Evolutionary conservation across 2,888 invertebrate genomes (phyloP), one percentile per base, ranked within the genome.

Genomic region (Pseudococcus jackbeardsleyi): DNA sequence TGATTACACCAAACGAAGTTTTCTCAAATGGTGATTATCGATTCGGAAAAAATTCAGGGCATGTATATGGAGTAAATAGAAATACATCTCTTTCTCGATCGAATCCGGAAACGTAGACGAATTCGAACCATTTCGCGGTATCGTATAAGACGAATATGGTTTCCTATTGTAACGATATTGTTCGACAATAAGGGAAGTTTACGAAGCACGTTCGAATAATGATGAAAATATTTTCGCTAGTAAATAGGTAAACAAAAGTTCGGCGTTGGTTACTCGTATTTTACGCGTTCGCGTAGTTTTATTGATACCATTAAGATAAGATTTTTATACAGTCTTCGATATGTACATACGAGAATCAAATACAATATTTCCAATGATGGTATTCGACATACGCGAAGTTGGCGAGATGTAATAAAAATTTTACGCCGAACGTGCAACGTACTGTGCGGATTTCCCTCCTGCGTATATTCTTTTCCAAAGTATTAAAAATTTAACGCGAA

Each of bases 241-340:
- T 68, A 68, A 22, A 26, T 33, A 72, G 72, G 72, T 72, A 72
- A 72, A 72, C 33, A 72, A 17, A 72, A 72, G 64, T 72, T 72
- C 26, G 26, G 26, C 26, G 26, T 5, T 4, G 15, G 33, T 15
- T 33, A 15, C n/a, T 72, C 26, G 26, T 68, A 68, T 68, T 72
- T 72, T 72, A 72, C 72, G 72, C 68, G 64, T 64, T 64, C 64
- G 72, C 33, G 72, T 72, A 26, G 72, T 72, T 72, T 72, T 72
- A 72, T 72, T 4, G 72, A 72, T 72, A 72, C 72, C 72, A 72
- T 72, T 72, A 72, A 72, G 72, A 72, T 72, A 72, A 72, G 72
- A 72, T 72, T 72, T 72, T 72, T 72, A 72, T 72, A 72, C 17
- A 33, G 17, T 33, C 39, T 33, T 72, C 33, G 33, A 72, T 72